phyloP scores from a whole-genome alignment of 2,888 invertebrate genomes.

The Tribolium freemani region DNA sequence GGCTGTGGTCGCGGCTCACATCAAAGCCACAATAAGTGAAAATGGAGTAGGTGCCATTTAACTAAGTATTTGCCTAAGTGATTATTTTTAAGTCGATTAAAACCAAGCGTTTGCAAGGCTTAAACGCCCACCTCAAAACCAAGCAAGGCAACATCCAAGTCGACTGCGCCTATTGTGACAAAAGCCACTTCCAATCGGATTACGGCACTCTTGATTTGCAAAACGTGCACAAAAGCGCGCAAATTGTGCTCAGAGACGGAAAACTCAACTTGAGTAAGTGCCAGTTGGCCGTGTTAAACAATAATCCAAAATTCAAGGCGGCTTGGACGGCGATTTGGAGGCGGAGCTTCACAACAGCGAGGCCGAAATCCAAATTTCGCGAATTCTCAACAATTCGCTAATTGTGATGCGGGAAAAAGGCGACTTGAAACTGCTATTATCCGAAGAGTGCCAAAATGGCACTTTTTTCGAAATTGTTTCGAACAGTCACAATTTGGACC shows the following conservation, averaged over 20 bases:
- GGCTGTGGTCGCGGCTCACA: constrained; percentile 58
- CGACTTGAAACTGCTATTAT: constrained; percentile 57
- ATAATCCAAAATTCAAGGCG: constrained; percentile 55
- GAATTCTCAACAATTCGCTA: constrained; percentile 59
- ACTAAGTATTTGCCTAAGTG: no score
- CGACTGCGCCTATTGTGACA: constrained; percentile 60
- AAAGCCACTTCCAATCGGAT: constrained; percentile 55
- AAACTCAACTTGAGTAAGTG: constrained; percentile 57
- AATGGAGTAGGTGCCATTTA: constrained; percentile 59
- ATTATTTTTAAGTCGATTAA: constrained; percentile 59
- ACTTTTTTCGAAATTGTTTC: constrained; percentile 54
- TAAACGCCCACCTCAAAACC: constrained; percentile 53
- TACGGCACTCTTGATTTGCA: constrained; percentile 58
- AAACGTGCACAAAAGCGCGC: constrained; percentile 60
- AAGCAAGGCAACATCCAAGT: constrained; percentile 58
- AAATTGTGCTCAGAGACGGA: constrained; percentile 56
- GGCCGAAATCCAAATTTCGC: constrained; percentile 62
- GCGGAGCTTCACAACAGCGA: constrained; percentile 58
- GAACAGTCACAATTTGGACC: constrained; percentile 42
- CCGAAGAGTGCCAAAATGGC: constrained; percentile 58
- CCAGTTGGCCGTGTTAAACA: no score
- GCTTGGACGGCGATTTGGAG: constrained; percentile 64
- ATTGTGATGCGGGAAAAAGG: constrained; percentile 59
- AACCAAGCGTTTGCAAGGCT: constrained; percentile 59
- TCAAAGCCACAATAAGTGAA: constrained; percentile 49